Conservation (phyloP, 2,113 vertebrate genomes). For the Archilochus colubris region DNA sequence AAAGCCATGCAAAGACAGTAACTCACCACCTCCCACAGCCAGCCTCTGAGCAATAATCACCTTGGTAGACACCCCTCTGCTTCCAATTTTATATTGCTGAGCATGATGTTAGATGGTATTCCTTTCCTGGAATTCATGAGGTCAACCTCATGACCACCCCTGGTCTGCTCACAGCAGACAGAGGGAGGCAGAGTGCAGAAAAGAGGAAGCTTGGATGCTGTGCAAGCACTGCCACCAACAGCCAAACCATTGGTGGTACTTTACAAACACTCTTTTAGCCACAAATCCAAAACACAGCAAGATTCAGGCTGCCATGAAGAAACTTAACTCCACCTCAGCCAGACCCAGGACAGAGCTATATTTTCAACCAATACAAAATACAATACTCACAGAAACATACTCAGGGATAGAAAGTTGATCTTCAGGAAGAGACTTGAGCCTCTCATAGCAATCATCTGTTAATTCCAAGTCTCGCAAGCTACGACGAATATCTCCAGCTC, state of each 20-base stretch:
- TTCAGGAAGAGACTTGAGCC: slow-evolving; percentile 85
- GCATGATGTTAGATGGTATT: background rate
- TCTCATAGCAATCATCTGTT: slow-evolving; percentile 84
- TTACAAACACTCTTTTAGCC: background rate
- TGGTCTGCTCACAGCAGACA: background rate
- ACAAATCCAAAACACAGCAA: background rate
- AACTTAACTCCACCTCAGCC: background rate
- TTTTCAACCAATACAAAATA: background rate
- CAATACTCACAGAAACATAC: slow-evolving; percentile 89
- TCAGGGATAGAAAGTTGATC: slow-evolving; percentile 93
- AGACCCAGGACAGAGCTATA: background rate
- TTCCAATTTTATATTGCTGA: background rate
- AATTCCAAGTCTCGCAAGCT: slow-evolving; percentile 89
- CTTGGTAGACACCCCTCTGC: rapidly evolving
- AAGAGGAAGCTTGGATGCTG: background rate
- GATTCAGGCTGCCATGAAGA: background rate
- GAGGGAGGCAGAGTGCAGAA: background rate
- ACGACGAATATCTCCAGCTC: slow-evolving; percentile 87
- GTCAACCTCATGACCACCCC: background rate
- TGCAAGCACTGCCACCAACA: background rate
- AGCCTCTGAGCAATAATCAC: background rate
- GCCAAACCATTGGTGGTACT: background rate
- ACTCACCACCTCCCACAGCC: background rate
- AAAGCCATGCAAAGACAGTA: background rate
- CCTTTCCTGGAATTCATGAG: background rate